Evolutionary conservation across 2,888 invertebrate species (phyloP).

Genomic region (Spilarctia lutea): DNA sequence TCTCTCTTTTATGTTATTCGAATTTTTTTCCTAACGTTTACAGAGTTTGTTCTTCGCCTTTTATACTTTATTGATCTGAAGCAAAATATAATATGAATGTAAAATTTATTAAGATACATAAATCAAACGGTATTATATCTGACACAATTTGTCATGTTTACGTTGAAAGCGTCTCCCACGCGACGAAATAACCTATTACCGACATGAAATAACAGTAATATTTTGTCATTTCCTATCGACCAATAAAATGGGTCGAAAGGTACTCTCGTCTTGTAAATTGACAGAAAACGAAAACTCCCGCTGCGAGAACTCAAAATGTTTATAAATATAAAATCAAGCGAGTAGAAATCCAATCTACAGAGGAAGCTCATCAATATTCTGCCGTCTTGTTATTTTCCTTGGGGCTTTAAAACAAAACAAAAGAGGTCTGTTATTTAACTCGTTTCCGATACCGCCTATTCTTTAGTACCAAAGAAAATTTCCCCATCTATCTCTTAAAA

Average conservation of each 20-base stretch:
- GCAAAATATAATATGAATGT: constrained; percentile 52
- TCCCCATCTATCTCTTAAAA: constrained; percentile 66
- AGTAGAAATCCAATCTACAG: constrained; percentile 63
- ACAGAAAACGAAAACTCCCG: constrained; percentile 50
- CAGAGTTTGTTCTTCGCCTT: constrained; percentile 41
- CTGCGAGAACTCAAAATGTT: constrained; percentile 58
- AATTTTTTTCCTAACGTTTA: constrained; percentile 56
- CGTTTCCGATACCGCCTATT: constrained; percentile 84
- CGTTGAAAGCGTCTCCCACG: constrained; percentile 44
- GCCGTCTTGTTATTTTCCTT: constrained; percentile 76
- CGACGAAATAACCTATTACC: constrained; percentile 49
- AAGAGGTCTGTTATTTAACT: constrained; percentile 83
- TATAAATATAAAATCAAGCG: constrained; percentile 65
- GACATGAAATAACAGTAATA: constrained; percentile 46
- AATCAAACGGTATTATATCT: constrained; percentile 45
- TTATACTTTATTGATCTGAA: constrained; percentile 50
- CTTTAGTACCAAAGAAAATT: constrained; percentile 81
- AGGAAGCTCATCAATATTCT: constrained; percentile 78
- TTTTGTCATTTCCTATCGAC: constrained; percentile 52
- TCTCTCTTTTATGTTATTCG: constrained; percentile 62
- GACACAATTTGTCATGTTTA: constrained; percentile 49
- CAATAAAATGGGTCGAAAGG: constrained; percentile 46
- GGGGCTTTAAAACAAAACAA: constrained; percentile 76
- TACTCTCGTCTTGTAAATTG: constrained; percentile 46
- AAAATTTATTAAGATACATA: constrained; percentile 46